Conservation (phyloP, 2,797 vertebrate genomes). For the Xenopus petersii region DNA sequence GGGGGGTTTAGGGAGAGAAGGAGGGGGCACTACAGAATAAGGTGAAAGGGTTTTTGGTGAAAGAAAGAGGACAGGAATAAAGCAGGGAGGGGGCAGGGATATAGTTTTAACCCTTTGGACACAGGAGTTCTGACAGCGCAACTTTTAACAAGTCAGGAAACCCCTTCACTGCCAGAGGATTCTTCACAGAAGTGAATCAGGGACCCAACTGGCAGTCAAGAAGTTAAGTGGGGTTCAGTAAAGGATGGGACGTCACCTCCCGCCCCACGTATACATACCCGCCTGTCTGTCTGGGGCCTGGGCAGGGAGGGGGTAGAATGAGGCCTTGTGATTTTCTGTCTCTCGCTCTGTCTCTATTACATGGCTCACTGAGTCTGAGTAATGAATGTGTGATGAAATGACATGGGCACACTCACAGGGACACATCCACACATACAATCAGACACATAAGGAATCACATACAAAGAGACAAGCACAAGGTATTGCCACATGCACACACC, state of each 20-base stretch:
- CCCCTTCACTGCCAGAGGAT: conserved; percentile 12
- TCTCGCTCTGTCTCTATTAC: conserved; percentile 50
- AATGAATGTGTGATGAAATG: conserved; percentile 51
- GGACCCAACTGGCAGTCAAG: conserved; percentile 6
- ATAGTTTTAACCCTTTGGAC: conserved; percentile 32
- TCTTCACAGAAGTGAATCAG: neutral
- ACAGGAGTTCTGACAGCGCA: conserved; percentile 5
- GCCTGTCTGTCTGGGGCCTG: conserved; percentile 48
- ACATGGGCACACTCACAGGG: conserved; percentile 38
- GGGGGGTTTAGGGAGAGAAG: conserved; percentile 39
- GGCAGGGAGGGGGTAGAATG: conserved; percentile 46
- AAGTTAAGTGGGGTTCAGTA: conserved; percentile 43
- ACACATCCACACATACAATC: conserved; percentile 5
- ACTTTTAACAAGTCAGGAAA: conserved; percentile 17
- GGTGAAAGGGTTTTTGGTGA: conserved; percentile 46
- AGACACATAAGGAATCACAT: neutral
- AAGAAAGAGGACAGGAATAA: conserved; percentile 43
- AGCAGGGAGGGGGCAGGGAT: conserved; percentile 38
- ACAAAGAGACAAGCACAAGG: neutral
- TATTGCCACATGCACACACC: neutral
- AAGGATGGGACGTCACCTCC: conserved; percentile 39
- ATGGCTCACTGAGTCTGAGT: conserved; percentile 49
- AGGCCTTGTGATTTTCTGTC: conserved; percentile 49
- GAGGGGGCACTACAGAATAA: conserved; percentile 47
- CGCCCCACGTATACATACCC: conserved; percentile 45